Conservation (phyloP, 2,797 vertebrate genomes). For the Dermochelys coriacea region DNA sequence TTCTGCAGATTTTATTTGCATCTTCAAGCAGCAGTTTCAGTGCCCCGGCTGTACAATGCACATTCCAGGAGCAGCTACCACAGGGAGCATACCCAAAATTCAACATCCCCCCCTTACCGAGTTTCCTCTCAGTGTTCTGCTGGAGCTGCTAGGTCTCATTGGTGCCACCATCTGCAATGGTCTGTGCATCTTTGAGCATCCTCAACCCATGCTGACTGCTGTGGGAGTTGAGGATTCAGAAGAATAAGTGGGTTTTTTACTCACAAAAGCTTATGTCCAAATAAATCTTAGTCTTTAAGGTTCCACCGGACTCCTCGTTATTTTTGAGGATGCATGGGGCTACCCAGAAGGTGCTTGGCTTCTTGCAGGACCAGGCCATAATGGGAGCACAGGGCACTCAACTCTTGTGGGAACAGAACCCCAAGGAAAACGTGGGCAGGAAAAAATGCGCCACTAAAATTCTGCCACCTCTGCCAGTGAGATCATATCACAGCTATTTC, state of each 20-base stretch:
- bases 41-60: not conserved
- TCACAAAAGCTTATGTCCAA: no score
- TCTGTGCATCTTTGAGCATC: not conserved
- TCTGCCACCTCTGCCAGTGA: not conserved
- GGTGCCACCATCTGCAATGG: rapidly evolving
- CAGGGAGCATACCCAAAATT: not conserved
- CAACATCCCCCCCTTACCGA: rapidly evolving
- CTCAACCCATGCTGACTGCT: not conserved
- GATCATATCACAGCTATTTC: not conserved
- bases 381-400: not conserved
- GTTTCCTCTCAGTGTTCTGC: not conserved
- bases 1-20: not conserved
- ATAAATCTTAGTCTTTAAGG: no score
- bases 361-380: not conserved
- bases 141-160: not conserved
- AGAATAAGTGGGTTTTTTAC: no score
- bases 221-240: not conserved
- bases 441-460: not conserved
- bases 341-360: not conserved
- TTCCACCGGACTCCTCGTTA: no score
- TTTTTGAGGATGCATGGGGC: not conserved
- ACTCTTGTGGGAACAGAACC: not conserved
- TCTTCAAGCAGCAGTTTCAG: not conserved
- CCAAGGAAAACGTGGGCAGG: not conserved
- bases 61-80: not conserved